These are phyloP conservation scores for Capromys pilorides DNA, from an alignment of 2,797 vertebrate genomes.

Conservation along the genomic window DNA sequence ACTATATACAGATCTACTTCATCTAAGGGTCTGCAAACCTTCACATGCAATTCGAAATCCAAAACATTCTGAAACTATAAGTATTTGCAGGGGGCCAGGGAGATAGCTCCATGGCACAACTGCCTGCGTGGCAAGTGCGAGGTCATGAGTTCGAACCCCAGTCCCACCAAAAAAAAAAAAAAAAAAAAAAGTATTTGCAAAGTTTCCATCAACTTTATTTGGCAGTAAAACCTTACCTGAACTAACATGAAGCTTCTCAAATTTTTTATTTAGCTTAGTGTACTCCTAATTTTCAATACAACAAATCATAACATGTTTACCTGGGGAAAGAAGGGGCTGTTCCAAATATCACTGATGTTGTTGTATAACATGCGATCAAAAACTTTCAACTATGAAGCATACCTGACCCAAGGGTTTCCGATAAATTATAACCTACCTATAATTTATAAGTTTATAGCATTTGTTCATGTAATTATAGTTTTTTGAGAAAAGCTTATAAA, in stretches of 20 bases:
- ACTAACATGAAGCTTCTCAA: constrained; percentile 35
- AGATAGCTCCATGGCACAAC: too few relatives aligned
- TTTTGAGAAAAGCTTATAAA: constrained; percentile 41
- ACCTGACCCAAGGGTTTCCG: neutral
- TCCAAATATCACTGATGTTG: neutral
- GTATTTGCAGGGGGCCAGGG: neutral
- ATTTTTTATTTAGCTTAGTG: constrained; percentile 10
- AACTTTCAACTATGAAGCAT: constrained; percentile 12
- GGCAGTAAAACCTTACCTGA: constrained; percentile 46
- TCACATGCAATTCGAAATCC: constrained; percentile 19
- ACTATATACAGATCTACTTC: neutral
- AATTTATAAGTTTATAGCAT: neutral
- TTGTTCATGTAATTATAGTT: neutral
- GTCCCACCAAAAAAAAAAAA: too few relatives aligned
- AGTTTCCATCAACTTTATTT: constrained; percentile 15
- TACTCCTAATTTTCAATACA: constrained; percentile 49
- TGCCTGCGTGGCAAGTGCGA: too few relatives aligned
- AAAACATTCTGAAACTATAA: constrained; percentile 42
- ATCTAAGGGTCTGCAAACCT: neutral
- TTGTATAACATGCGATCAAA: neutral
- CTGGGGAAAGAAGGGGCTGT: too few relatives aligned
- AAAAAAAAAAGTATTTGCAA: neutral
- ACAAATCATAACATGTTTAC: constrained; percentile 6
- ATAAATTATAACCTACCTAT: neutral
- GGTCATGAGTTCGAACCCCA: too few relatives aligned